Evolutionary conservation across 2,888 invertebrate genomes (phyloP), one percentile per base, ranked within the genome.

Genomic region (Drosophila subquinaria): DNA sequence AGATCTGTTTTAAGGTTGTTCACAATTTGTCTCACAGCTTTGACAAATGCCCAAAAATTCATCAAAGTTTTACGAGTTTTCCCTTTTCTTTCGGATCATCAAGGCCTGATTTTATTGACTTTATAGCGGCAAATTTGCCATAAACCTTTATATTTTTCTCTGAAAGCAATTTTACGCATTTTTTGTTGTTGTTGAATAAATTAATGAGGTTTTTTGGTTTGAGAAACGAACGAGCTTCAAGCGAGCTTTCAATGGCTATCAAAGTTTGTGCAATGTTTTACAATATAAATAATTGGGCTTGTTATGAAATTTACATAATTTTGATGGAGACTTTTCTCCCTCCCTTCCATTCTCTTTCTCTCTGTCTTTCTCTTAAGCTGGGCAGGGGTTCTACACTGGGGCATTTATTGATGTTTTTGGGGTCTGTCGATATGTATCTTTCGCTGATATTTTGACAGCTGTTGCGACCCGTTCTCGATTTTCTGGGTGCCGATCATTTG

Each of bases 261-360:
- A 35, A 69, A 59, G 48, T 79, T 79, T 76, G 80, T 76, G 80
- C 80, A 76, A 76, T 70, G 79, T 76, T 65, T 62, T 43, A 65
- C 57, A 47, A 36, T 60, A 57, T 79, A 67, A 77, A 80, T 77
- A 80, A 80, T 77, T 77, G 76, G 36, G 50, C 80, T 77, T 71
- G 80, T 77, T 80, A 77, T 76, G 72, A 79, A 77, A 81, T 81
- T 78, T 69, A 78, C 79, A 78, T 79, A 78, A 77, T 63, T 77
- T 76, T 66, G 60, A 50, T 63, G 38, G 10, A 23, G 11, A 42
- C 27, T 11, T 27, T 15, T 11, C 38, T 17, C 15, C 6, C 17
- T 10, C 17, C 35, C 53, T n/a, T 15, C 40, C 30, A 30, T 8
- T 30, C 52, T 5, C 13, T 20, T 36, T 17, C n/a, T 2, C 38